These are phyloP conservation scores for Gopherus flavomarginatus DNA, from an alignment of 2,113 vertebrate genomes.

Conservation along the genomic window DNA sequence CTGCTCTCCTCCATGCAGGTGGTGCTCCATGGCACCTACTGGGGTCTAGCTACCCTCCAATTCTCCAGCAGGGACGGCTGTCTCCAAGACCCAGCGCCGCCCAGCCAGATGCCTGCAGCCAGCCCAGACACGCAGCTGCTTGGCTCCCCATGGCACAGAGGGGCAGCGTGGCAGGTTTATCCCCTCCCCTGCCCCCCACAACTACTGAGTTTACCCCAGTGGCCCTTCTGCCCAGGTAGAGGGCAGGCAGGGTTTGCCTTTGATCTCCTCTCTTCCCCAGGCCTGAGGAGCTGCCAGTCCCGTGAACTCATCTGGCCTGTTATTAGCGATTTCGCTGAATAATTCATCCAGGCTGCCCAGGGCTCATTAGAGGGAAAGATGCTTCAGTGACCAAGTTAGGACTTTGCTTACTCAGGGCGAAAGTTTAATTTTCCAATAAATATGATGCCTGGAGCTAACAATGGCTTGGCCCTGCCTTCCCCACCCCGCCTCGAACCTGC, in stretches of 20 bases:
- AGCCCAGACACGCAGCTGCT: not conserved
- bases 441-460: not conserved
- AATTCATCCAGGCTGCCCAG: slow-evolving; percentile 67
- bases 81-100: too few species aligned
- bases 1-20: not conserved
- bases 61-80: not conserved
- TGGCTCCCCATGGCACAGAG: not conserved
- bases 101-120: not conserved
- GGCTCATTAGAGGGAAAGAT: slow-evolving; percentile 55
- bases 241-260: not conserved
- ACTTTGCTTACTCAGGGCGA: slow-evolving; percentile 67
- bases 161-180: not conserved
- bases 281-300: slow-evolving; percentile 5
- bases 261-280: not conserved
- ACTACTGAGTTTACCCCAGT: not conserved
- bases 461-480: slow-evolving; percentile 40
- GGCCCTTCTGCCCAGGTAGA: not conserved
- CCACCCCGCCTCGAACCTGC: not conserved
- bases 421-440: slow-evolving; percentile 69
- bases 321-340: slow-evolving; percentile 67
- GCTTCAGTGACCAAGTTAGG: slow-evolving; percentile 60
- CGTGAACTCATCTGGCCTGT: slow-evolving; percentile 39
- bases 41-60: not conserved
- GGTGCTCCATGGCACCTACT: not conserved
- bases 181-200: too few species aligned